phyloP scores from a whole-genome alignment of 2,888 invertebrate genomes.

The Himalopsyche japonica region DNA sequence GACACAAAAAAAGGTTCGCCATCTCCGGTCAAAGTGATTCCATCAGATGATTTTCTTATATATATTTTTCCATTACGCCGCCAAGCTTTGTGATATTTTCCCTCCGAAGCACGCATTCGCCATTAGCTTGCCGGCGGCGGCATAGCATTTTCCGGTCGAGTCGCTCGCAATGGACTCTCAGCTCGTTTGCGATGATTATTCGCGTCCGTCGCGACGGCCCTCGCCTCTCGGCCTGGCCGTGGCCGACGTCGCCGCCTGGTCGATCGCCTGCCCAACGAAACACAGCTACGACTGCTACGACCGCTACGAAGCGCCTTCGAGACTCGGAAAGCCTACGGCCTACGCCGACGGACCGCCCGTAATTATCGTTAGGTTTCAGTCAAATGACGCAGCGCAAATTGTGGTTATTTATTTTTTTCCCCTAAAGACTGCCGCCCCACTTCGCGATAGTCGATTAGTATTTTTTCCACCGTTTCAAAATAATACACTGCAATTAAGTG shows the following conservation, averaged over 20 bases:
- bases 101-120: neutral
- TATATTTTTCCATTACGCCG: too few species aligned
- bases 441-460: neutral
- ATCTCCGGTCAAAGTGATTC: too few species aligned
- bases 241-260: too few species aligned
- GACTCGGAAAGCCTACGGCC: neutral
- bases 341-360: neutral
- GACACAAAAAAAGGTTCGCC: too few species aligned
- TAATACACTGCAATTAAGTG: neutral
- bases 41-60: too few species aligned
- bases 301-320: neutral
- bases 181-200: too few species aligned
- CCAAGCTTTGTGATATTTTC: too few species aligned
- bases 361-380: neutral
- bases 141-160: neutral
- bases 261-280: neutral
- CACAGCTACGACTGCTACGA: neutral
- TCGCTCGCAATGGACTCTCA: too few species aligned
- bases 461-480: neutral
- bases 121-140: neutral
- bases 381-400: neutral
- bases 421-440: neutral
- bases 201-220: too few species aligned
- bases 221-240: too few species aligned
- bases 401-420: neutral